Evolutionary conservation across 2,113 vertebrate genomes (phyloP).

Genomic region (Cephalopterus ornatus): DNA sequence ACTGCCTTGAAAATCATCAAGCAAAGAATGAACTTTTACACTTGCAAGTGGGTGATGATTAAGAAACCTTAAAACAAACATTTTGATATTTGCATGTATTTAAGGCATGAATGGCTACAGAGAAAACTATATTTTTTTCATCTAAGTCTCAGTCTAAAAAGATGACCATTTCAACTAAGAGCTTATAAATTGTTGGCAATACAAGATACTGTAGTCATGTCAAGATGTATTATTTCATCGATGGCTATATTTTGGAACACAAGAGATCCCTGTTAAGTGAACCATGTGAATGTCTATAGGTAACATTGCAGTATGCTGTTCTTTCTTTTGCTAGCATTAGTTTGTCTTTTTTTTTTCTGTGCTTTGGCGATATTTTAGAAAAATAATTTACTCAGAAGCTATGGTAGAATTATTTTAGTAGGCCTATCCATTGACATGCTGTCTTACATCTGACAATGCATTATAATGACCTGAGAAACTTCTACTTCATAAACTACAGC

Average conservation of each 20-base stretch:
- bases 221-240: background rate
- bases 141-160: background rate
- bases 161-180: background rate
- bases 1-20: background rate
- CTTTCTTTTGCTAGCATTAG: background rate
- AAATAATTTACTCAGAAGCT: background rate
- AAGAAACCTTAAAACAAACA: background rate
- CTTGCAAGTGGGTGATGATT: background rate
- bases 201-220: background rate
- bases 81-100: background rate
- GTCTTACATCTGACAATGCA: background rate
- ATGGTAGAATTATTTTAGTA: background rate
- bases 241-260: background rate
- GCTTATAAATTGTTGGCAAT: background rate
- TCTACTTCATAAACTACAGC: background rate
- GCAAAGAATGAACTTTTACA: background rate
- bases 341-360: background rate
- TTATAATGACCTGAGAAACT: background rate
- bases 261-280: background rate
- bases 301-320: background rate
- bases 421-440: background rate
- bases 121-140: background rate
- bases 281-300: background rate
- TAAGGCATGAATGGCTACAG: background rate
- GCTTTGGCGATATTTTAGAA: background rate